These are phyloP conservation scores for Salmo trutta DNA, from an alignment of 2,797 vertebrate species.

Conservation along the genomic window DNA sequence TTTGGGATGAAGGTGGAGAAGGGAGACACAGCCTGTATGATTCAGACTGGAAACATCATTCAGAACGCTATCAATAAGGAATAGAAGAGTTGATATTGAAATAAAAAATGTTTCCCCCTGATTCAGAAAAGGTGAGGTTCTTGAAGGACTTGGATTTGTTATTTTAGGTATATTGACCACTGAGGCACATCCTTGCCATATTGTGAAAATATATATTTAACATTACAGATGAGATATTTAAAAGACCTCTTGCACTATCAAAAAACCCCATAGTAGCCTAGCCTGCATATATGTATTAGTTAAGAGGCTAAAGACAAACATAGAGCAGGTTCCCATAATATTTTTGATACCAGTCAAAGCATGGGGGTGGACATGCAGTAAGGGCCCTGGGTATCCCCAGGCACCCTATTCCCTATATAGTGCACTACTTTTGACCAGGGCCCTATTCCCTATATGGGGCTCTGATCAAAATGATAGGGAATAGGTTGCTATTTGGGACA, in stretches of 20 bases:
- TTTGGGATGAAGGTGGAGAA: too few relatives aligned
- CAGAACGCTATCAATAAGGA: background rate
- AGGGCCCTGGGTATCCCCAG: slow-evolving; percentile 13
- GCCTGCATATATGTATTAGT: background rate
- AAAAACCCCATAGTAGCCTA: background rate
- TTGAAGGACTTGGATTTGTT: slow-evolving; percentile 2
- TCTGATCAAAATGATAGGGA: background rate
- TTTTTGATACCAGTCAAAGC: slow-evolving; percentile 17
- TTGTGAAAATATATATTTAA: slow-evolving; percentile 53
- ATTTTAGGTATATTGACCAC: slow-evolving; percentile 31
- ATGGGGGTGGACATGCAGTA: slow-evolving; percentile 22
- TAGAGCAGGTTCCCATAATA: slow-evolving; percentile 4
- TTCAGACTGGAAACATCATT: too few relatives aligned
- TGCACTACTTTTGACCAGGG: too few relatives aligned
- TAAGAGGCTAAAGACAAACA: slow-evolving; percentile 9
- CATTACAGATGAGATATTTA: slow-evolving; percentile 25
- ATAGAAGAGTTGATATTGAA: slow-evolving; percentile 18
- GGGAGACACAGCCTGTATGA: too few relatives aligned
- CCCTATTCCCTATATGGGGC: background rate
- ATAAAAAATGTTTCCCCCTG: background rate
- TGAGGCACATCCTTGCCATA: slow-evolving; percentile 43
- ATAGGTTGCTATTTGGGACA: too few relatives aligned
- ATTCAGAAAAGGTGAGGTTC: slow-evolving; percentile 33
- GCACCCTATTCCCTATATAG: too few relatives aligned
- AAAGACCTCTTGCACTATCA: slow-evolving; percentile 21